Percentiles rank a stretch among this genome's conserved stretches.
Conservation (phyloP, 1,140 invertebrate genomes). For the Ridgeia piscesae region DNA sequence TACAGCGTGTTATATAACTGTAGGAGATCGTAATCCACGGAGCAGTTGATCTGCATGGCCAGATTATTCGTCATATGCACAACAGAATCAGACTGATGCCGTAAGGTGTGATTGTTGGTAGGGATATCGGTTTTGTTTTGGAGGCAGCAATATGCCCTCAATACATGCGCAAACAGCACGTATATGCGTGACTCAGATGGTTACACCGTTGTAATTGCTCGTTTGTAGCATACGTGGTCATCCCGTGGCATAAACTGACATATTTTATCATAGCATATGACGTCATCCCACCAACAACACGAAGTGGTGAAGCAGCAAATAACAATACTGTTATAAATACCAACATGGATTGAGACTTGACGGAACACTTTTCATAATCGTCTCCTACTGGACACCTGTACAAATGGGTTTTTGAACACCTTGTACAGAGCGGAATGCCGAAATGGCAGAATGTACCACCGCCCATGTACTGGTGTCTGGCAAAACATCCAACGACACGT, state of each 20-base stretch:
- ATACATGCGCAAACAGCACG: no score
- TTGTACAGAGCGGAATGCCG: not conserved
- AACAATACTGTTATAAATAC: not conserved
- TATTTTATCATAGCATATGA: not conserved
- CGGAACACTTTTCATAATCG: not conserved
- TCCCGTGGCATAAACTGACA: not conserved
- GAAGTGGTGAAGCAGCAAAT: not conserved
- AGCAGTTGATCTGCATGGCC: not conserved
- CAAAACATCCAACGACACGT: not conserved
- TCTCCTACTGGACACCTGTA: not conserved
- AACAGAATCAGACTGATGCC: not conserved
- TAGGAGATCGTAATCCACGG: not conserved
- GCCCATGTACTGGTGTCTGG: not conserved
- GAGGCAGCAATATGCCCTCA: no score
- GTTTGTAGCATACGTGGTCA: not conserved
- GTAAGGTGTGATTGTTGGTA: not conserved
- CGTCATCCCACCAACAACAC: not conserved
- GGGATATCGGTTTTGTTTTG: no score
- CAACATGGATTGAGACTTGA: not conserved
- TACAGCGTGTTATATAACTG: not conserved
- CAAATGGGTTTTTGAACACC: not conserved
- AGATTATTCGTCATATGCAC: not conserved
- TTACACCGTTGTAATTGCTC: not conserved
- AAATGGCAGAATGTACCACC: not conserved
- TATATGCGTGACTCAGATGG: not conserved